Evolutionary conservation across 2,797 vertebrate species (phyloP).

Genomic region (Coregonus suidteri): DNA sequence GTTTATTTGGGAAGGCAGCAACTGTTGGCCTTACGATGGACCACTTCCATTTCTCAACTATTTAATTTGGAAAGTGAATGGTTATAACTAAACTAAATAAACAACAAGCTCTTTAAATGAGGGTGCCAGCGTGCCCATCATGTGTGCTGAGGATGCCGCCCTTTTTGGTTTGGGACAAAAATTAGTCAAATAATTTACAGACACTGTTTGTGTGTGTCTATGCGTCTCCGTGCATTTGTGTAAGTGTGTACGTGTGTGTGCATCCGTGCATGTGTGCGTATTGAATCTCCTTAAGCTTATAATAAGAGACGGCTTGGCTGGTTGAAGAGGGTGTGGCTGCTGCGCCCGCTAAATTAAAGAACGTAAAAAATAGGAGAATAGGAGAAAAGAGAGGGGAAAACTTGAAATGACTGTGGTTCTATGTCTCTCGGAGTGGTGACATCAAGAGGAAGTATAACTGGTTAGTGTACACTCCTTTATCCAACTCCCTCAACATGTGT

Average conservation of each 20-base stretch:
- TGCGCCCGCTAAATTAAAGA: slow-evolving; percentile 76
- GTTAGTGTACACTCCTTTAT: neutral
- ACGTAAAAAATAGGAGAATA: slow-evolving; percentile 44
- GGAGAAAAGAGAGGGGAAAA: slow-evolving; percentile 49
- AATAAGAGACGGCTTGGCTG: slow-evolving; percentile 72
- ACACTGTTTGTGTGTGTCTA: neutral
- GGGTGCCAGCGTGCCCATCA: slow-evolving; percentile 48
- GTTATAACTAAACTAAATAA: slow-evolving; percentile 70
- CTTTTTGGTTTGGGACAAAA: slow-evolving; percentile 40
- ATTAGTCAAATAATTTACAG: slow-evolving; percentile 1
- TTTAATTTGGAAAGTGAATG: slow-evolving; percentile 59
- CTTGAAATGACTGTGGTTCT: slow-evolving; percentile 42
- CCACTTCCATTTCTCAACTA: slow-evolving; percentile 28
- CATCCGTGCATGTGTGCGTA: slow-evolving; percentile 1
- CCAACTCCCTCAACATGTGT: slow-evolving; percentile 19
- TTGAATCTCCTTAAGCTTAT: slow-evolving; percentile 73
- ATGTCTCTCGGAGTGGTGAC: slow-evolving; percentile 37
- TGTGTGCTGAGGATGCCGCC: slow-evolving; percentile 36
- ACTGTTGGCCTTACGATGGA: slow-evolving; percentile 50
- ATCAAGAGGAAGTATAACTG: slow-evolving; percentile 26
- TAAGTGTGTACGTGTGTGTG: neutral
- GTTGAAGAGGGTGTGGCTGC: slow-evolving; percentile 66
- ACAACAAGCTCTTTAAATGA: slow-evolving; percentile 62
- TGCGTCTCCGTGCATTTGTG: neutral
- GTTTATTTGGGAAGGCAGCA: slow-evolving; percentile 57